phyloP scores from a whole-genome alignment of 2,113 vertebrate species.

The Pterocles gutturalis region DNA sequence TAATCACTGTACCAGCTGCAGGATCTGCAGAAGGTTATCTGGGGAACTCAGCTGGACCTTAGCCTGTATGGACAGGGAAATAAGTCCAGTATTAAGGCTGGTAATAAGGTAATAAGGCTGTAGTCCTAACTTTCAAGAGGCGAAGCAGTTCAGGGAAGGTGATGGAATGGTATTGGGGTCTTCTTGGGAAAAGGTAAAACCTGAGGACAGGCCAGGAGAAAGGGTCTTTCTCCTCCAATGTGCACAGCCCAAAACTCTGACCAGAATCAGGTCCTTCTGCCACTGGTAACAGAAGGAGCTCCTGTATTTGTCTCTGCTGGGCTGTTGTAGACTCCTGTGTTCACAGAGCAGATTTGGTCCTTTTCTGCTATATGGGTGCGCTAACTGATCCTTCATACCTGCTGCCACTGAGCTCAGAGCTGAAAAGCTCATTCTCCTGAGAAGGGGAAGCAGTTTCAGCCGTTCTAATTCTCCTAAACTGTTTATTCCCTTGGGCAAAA shows the following conservation, averaged over 20 bases:
- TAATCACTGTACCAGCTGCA: not conserved
- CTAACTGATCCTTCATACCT: not conserved
- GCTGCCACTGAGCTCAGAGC: not conserved
- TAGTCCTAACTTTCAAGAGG: not conserved
- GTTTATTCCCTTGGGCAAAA: conserved; percentile 61
- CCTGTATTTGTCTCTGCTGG: not conserved
- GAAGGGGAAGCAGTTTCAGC: not conserved
- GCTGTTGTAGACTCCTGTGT: not conserved
- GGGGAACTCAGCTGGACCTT: not conserved
- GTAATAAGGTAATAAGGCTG: not conserved
- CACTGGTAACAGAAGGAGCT: not conserved
- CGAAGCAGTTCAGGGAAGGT: not conserved
- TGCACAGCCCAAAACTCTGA: not conserved
- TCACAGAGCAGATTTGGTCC: not conserved
- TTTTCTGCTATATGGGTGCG: not conserved
- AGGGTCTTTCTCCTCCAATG: not conserved
- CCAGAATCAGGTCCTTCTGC: not conserved
- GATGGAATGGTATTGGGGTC: not conserved
- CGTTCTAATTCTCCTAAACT: conserved; percentile 42
- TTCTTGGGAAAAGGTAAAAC: not conserved
- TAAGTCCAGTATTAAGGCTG: not conserved
- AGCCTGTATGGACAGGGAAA: not conserved
- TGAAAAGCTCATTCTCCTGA: conserved; percentile 9
- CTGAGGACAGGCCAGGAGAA: not conserved
- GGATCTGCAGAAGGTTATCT: not conserved